Base-by-base conservation (phyloP, 2,113 vertebrate species). In the Zapornia atra region DNA sequence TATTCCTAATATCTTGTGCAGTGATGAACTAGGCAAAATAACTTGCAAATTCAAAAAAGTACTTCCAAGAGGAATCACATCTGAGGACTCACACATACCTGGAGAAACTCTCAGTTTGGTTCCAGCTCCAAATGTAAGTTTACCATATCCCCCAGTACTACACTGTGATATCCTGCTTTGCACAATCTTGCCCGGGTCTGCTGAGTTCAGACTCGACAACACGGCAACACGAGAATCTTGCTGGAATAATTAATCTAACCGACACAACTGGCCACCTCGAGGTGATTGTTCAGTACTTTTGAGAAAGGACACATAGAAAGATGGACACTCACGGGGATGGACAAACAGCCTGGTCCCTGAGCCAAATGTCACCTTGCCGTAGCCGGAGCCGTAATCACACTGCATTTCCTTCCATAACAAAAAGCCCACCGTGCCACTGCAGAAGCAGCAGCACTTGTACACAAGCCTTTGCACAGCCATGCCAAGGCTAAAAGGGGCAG, bases 91-190 rank as follows among this genome's bases (percentile, higher is more conserved):
- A 66, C 57, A 68, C 77, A 11, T 95, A 95, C 96, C 96, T 95
- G 70, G 65, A 50, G 22, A 94, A 64, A 97, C 56, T 0, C 1
- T 0, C 20, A 95, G 77, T 71, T 89, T 94, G 17, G 81, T 97
- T 61, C 96, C 93, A 89, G 69, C 46, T 89, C 84, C 95, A 89
- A 94, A 94, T 6, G 15, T 57, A 9, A 56, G 10, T n/a, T 71
- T 89, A 36, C 42, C 25, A 1, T 63, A 91, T 19, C 0, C 1
- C 11, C 16, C 48, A 59, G 21, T 5, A 21, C 6, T 3, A 4
- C 95, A 94, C 87, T n/a, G 61, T 95, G 81, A 64, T 28, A 51
- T 31, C 14, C 0, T 1, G 36, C 93, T 97, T 91, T 96, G 82
- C 94, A 90, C 89, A 95, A 93, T 82, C 44, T 20, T 68, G 82